Base-by-base conservation (phyloP, 2,888 invertebrate genomes). In the Drosophila pseudotakahashii region DNA sequence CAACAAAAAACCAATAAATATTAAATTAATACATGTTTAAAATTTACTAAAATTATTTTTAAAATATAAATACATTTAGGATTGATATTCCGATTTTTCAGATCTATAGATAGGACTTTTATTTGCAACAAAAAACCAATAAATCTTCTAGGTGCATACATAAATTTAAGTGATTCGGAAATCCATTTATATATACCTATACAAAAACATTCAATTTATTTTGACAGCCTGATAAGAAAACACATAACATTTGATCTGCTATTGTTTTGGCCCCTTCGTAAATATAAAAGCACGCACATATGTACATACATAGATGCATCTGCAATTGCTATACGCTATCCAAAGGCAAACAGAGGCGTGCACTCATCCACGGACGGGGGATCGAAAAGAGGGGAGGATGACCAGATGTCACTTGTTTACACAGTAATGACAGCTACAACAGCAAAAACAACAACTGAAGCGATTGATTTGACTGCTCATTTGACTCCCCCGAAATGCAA, bases 371-470 rank as follows among this genome's bases (percentile, higher is more conserved):
- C 47, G 19, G 41, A 41, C 4, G 54, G 48, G 53, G 44, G 51
- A 26, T 13, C 32, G 3, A 23, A 44, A 47, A 30, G 45, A 30
- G 45, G 34, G 55, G 63, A 64, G 55, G 41, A 48, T 64, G 64
- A 66, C 81, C 83, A 84, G 83, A 84, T 84, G 88, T 84, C 83
- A 86, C 71, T 84, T 84, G 83, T 84, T 88, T 86, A 75, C 88
- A 62, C 73, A 71, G 39, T 54, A 52, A 57, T 62, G 57, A 48
- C 64, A 64, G 45, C 67, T 57, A 26, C 63, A 62, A 66, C 53
- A 50, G 53, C 57, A 76, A 32, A 41, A 59, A 39, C 66, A 64
- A 54, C 55, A 68, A 57, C 52, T 63, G 52, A 52, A 39, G 51
- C 41, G 53, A 71, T 54, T 68, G 68, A 59, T 66, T 66, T 32